phyloP scores from a whole-genome alignment of 1,140 invertebrate genomes.

The Panonychus citri region DNA sequence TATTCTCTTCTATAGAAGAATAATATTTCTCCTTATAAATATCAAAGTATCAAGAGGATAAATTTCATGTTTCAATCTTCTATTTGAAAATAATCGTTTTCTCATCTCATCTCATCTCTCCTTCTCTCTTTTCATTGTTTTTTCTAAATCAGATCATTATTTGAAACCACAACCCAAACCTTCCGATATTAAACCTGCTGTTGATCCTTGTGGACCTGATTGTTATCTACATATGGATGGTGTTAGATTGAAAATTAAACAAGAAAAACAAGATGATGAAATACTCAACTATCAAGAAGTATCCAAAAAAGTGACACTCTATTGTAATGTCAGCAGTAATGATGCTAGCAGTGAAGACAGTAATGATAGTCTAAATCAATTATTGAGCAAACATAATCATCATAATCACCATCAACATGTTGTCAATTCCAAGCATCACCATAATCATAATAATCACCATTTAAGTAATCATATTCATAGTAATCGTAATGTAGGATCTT shows the following conservation, averaged over 20 bases:
- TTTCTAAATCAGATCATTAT: conserved; percentile 35
- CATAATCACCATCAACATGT: no score
- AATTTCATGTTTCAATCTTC: no score
- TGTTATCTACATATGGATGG: conserved; percentile 67
- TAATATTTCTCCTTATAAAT: no score
- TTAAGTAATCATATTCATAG: no score
- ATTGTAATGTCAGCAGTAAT: conserved; percentile 45
- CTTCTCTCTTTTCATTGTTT: neutral
- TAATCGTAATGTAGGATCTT: neutral
- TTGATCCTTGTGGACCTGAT: conserved; percentile 57
- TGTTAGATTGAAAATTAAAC: neutral
- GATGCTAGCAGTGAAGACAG: conserved; percentile 78
- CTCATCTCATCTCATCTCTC: neutral
- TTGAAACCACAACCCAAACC: conserved; percentile 68
- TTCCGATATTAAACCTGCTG: conserved; percentile 60
- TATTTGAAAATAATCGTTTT: neutral
- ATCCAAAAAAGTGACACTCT: conserved; percentile 20
- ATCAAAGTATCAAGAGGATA: neutral
- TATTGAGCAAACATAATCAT: no score
- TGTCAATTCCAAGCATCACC: neutral
- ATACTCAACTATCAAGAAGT: neutral
- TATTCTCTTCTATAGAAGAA: no score
- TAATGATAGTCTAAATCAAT: conserved; percentile 39
- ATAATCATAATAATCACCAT: neutral
- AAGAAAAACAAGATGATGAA: neutral